Evolutionary conservation across 1,140 invertebrate genomes (phyloP).

Genomic region (Cheumatopsyche charites): DNA sequence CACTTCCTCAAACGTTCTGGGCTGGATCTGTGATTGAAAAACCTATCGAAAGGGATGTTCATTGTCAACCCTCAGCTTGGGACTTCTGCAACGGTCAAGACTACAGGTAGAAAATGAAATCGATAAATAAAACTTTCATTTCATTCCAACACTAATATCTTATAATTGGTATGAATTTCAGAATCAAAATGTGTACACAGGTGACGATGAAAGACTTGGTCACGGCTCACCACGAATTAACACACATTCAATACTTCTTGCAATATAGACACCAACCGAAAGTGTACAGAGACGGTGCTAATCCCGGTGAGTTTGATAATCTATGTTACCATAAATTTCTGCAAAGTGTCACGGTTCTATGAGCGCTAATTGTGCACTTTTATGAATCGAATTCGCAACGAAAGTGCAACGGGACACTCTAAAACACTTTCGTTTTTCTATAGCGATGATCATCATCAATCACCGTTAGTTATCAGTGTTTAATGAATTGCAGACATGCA

Average conservation of each 20-base stretch:
- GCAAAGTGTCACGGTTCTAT: too few relatives aligned
- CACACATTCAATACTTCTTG: constrained; percentile 90
- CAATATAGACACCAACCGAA: constrained; percentile 84
- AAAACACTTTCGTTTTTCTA: neutral
- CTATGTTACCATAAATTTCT: neutral
- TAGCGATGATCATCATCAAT: neutral
- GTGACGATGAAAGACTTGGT: constrained; percentile 87
- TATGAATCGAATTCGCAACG: neutral
- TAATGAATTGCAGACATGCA: too few relatives aligned
- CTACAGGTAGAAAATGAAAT: constrained; percentile 66
- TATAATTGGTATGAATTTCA: constrained; percentile 55
- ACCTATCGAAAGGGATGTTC: constrained; percentile 72
- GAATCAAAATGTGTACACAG: constrained; percentile 95
- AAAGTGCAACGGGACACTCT: too few relatives aligned
- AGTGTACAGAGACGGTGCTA: constrained; percentile 87
- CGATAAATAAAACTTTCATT: neutral
- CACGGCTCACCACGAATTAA: constrained; percentile 93
- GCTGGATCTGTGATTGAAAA: constrained; percentile 77
- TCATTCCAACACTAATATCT: too few relatives aligned
- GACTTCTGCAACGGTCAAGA: constrained; percentile 90
- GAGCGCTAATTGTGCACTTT: neutral
- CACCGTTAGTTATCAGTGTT: too few relatives aligned
- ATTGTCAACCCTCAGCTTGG: constrained; percentile 90
- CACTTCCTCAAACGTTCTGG: constrained; percentile 83
- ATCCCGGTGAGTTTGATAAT: constrained; percentile 71